Conservation (phyloP, 2,797 vertebrate genomes). For the Neosalanx taihuensis region DNA sequence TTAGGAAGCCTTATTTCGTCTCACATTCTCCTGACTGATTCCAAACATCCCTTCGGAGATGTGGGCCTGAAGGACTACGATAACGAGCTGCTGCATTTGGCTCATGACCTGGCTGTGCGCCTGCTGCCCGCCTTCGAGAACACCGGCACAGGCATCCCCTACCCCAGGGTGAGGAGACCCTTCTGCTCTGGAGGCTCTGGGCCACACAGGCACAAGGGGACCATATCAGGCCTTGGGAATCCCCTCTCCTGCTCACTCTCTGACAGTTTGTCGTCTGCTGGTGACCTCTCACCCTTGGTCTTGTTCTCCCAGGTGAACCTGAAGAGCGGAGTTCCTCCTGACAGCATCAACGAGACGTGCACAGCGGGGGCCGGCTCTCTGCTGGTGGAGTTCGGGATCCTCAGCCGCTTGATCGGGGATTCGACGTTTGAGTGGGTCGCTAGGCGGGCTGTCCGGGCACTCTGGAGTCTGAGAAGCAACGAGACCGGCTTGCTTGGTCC, state of each 20-base stretch:
- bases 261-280: background rate
- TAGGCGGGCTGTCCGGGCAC: constrained; percentile 88
- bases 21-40: constrained; percentile 94
- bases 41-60: constrained; percentile 91
- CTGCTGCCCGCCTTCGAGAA: constrained; percentile 97
- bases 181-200: background rate
- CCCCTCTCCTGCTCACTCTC: too few relatives aligned
- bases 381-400: constrained; percentile 95
- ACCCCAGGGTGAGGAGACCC: constrained; percentile 82
- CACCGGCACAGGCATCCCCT: constrained; percentile 95
- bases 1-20: constrained; percentile 94
- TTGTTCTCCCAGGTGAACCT: constrained; percentile 84
- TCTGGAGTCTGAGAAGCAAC: constrained; percentile 93
- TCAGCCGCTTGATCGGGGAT: constrained; percentile 92
- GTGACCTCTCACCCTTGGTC: background rate
- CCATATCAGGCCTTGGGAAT: too few relatives aligned
- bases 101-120: constrained; percentile 91
- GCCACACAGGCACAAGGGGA: too few relatives aligned
- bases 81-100: constrained; percentile 91
- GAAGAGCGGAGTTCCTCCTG: constrained; percentile 88
- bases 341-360: constrained; percentile 93
- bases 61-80: constrained; percentile 87
- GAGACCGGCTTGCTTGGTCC: constrained; percentile 90
- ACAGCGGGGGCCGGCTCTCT: constrained; percentile 94
- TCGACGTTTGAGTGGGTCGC: constrained; percentile 98